phyloP scores from a whole-genome alignment of 2,797 vertebrate species.

The Ceryle rudis region DNA sequence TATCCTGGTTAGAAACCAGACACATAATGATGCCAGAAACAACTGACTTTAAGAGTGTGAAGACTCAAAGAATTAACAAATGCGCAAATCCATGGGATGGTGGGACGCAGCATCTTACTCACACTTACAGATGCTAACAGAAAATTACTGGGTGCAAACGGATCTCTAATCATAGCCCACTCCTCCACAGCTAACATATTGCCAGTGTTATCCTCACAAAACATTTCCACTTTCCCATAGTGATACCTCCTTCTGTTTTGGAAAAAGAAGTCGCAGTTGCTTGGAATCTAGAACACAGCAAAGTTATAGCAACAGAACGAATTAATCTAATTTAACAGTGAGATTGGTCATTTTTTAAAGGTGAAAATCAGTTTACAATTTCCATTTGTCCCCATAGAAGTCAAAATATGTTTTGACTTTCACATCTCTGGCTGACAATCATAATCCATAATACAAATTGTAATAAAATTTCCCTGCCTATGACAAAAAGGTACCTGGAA shows the following conservation, averaged over 20 bases:
- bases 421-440: constrained; percentile 11
- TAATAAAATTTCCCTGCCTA: constrained; percentile 11
- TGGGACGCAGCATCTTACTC: not conserved
- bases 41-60: not conserved
- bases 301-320: not conserved
- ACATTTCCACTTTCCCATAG: not conserved
- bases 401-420: constrained; percentile 38
- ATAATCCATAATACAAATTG: not conserved
- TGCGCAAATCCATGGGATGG: not conserved
- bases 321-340: not conserved
- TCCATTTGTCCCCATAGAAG: not conserved
- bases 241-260: not conserved
- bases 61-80: not conserved
- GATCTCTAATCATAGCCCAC: constrained; percentile 8
- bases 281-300: constrained; percentile 7
- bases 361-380: constrained; percentile 34
- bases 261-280: not conserved
- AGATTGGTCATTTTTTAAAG: constrained; percentile 19
- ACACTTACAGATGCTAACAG: not conserved
- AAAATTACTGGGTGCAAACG: not conserved
- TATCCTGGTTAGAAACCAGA: not conserved
- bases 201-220: not conserved
- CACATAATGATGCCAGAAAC: not conserved
- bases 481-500: not conserved
- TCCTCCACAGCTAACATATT: not conserved